Evolutionary conservation across 2,888 invertebrate genomes (phyloP).

Genomic region (Autographa gamma): DNA sequence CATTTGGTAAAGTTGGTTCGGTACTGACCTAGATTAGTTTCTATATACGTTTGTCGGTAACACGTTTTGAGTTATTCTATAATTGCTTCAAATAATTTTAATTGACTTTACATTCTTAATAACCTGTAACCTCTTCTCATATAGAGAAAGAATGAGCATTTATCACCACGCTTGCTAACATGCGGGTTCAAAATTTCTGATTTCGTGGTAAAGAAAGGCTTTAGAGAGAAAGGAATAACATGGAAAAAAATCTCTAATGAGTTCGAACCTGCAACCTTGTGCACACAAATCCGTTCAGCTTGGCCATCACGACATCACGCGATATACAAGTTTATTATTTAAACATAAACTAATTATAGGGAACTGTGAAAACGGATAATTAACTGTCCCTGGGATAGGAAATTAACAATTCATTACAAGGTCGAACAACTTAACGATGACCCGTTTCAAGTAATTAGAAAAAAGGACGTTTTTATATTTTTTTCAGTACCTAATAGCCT

Average conservation of each 20-base stretch:
- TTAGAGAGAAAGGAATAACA: too few species aligned
- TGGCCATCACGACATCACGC: neutral
- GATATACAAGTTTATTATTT: neutral
- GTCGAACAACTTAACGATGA: slow-evolving; percentile 27
- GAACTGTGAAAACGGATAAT: slow-evolving; percentile 19
- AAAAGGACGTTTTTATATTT: slow-evolving; percentile 10
- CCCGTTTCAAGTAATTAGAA: slow-evolving; percentile 26
- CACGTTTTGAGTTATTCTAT: neutral
- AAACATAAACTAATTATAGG: neutral
- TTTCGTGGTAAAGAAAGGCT: too few species aligned
- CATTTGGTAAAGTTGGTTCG: slow-evolving; percentile 8
- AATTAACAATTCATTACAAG: slow-evolving; percentile 41
- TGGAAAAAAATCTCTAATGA: too few species aligned
- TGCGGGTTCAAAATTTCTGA: too few species aligned
- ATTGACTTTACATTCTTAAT: too few species aligned
- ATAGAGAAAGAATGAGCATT: too few species aligned
- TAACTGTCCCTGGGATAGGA: slow-evolving; percentile 23
- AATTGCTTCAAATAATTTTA: neutral
- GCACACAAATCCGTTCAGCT: too few species aligned
- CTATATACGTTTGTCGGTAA: neutral
- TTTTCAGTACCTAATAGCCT: too few species aligned
- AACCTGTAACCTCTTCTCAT: too few species aligned
- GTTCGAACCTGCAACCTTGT: too few species aligned
- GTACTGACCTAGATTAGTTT: neutral
- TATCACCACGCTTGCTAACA: too few species aligned